phyloP scores from a whole-genome alignment of 1,140 invertebrate genomes.

The Magallana gigas region DNA sequence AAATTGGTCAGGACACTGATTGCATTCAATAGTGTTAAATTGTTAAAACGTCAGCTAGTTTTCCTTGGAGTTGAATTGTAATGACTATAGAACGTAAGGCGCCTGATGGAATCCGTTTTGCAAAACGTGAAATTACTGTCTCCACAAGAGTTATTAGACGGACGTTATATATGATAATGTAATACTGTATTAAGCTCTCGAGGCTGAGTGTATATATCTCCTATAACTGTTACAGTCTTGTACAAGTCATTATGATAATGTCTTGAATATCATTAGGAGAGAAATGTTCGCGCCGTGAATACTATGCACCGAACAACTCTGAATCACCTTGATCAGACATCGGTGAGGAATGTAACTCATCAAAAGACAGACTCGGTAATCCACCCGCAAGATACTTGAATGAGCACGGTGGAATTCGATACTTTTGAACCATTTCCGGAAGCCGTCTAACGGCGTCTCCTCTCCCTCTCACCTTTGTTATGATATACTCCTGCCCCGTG shows the following conservation, averaged over 20 bases:
- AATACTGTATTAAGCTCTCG: not conserved
- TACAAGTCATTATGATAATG: not conserved
- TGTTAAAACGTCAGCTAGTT: not conserved
- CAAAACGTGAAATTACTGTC: not conserved
- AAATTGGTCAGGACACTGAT: too few relatives aligned
- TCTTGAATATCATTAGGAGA: not conserved
- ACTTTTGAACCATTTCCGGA: not conserved
- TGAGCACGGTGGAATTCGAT: slow-evolving; percentile 22
- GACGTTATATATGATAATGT: not conserved
- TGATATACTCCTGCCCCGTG: not conserved
- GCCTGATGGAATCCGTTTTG: not conserved
- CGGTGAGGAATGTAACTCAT: not conserved
- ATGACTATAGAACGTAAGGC: not conserved
- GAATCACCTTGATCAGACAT: not conserved
- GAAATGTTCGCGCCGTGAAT: not conserved
- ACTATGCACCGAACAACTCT: not conserved
- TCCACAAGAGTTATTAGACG: not conserved
- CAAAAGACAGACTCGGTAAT: not conserved
- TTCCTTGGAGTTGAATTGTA: too few relatives aligned
- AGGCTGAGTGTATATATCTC: not conserved
- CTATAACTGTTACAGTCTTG: not conserved
- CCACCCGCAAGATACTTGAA: slow-evolving; percentile 18
- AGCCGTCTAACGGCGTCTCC: not conserved
- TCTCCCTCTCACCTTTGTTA: not conserved
- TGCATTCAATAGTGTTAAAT: too few relatives aligned